These are phyloP conservation scores for Chunga burmeisteri DNA, from an alignment of 2,113 vertebrate genomes.

Conservation along the genomic window DNA sequence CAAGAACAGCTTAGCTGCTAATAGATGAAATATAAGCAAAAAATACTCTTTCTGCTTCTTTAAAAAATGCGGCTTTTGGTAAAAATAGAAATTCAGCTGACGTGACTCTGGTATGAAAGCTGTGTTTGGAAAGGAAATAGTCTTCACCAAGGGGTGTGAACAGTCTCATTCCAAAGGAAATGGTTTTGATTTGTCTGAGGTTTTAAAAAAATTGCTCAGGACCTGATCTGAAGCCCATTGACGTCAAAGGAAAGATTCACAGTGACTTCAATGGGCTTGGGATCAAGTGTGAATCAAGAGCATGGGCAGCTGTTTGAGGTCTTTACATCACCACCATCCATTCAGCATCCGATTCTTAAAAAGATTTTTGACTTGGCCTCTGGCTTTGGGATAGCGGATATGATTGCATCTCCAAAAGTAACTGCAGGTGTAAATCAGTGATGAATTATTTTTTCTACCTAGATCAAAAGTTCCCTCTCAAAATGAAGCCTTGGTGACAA, in stretches of 20 bases:
- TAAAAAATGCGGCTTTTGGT: constrained; percentile 8
- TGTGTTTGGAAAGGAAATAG: constrained; percentile 56
- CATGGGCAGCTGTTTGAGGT: neutral
- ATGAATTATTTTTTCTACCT: neutral
- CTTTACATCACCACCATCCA: neutral
- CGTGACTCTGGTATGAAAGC: neutral
- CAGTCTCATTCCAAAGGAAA: constrained; percentile 41
- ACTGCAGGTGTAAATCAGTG: neutral
- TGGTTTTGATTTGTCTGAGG: constrained; percentile 69
- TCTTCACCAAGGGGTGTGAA: constrained; percentile 44
- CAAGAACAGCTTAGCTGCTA: neutral
- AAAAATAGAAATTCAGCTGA: constrained; percentile 35
- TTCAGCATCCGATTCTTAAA: neutral
- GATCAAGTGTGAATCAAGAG: constrained; percentile 24
- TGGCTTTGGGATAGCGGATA: neutral
- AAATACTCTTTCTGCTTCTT: neutral
- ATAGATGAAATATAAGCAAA: neutral
- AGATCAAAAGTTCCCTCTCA: neutral
- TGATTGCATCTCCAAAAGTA: neutral
- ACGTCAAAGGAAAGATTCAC: constrained; percentile 58
- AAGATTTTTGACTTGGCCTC: neutral
- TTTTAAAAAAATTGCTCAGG: constrained; percentile 34
- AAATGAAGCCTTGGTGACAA: neutral
- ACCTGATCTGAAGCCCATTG: constrained; percentile 57
- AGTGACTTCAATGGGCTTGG: constrained; percentile 13